These are phyloP conservation scores for Nematolebias whitei DNA, from an alignment of 2,113 vertebrate species.

Conservation along the genomic window DNA sequence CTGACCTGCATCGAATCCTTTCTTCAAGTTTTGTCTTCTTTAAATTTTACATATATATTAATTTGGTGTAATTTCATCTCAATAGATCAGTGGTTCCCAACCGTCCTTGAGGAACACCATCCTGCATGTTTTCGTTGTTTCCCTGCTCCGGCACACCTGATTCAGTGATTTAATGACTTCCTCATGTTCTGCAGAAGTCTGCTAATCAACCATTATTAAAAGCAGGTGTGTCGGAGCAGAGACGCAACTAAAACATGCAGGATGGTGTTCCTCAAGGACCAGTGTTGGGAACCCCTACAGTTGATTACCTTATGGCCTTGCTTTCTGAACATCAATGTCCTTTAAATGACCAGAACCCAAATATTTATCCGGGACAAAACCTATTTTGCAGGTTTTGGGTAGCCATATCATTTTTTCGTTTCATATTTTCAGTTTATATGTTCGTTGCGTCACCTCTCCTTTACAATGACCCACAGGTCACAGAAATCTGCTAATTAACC, in stretches of 20 bases:
- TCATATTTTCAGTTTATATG: background rate
- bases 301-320: background rate
- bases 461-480: background rate
- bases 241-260: no score
- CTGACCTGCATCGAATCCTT: constrained; percentile 17
- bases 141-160: no score
- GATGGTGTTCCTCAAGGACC: no score
- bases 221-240: no score
- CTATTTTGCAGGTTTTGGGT: constrained; percentile 12
- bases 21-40: constrained; percentile 12
- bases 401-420: background rate
- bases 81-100: no score
- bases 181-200: no score
- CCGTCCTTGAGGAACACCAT: no score
- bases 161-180: no score
- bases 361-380: background rate
- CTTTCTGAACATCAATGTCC: background rate
- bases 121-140: no score
- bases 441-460: constrained; percentile 10
- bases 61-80: background rate
- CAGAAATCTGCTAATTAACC: background rate
- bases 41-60: fast-evolving
- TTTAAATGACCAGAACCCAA: background rate
- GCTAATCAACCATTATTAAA: no score
- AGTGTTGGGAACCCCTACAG: no score